These are phyloP conservation scores for Aurelia aurita complex sp. Pacific DNA, from an alignment of 30 jellyfish, hydroid and myxozoan genomes.

Conservation along the genomic window DNA sequence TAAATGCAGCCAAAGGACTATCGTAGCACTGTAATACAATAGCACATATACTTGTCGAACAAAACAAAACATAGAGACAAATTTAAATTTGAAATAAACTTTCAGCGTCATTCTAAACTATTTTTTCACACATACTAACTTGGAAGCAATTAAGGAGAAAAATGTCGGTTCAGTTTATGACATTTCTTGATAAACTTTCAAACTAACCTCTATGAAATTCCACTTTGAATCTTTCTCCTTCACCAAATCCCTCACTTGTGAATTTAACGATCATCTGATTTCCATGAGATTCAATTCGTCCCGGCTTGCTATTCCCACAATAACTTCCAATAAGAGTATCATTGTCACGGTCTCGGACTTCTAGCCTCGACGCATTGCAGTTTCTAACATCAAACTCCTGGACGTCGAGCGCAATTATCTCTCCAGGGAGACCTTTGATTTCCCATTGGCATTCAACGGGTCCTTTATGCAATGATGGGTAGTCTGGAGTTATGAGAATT, in stretches of 20 bases:
- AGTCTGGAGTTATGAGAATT: constrained; percentile 82
- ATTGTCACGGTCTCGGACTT: constrained; percentile 72
- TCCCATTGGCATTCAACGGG: constrained; percentile 97
- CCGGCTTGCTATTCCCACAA: constrained; percentile 80
- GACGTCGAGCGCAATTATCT: constrained; percentile 74
- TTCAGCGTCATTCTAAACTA: no score
- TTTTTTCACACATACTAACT: no score
- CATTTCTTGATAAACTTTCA: no score
- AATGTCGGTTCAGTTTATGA: no score
- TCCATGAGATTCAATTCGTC: constrained; percentile 81
- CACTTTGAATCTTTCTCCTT: constrained; percentile 86
- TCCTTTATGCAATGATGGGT: constrained; percentile 87
- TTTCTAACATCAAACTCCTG: constrained; percentile 72
- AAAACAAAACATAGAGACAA: no score
- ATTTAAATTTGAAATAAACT: no score
- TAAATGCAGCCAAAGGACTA: no score
- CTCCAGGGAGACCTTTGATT: constrained; percentile 89
- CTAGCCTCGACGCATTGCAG: constrained; percentile 75
- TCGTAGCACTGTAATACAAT: no score
- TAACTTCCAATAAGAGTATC: constrained; percentile 80
- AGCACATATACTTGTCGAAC: no score
- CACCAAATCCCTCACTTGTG: constrained; percentile 60
- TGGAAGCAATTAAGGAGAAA: no score
- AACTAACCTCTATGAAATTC: constrained; percentile 78
- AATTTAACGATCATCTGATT: constrained; percentile 73